Percentiles rank a stretch among this genome's conserved stretches.
Evolutionary conservation across 2,797 vertebrate genomes (phyloP).

Genomic region (Etheostoma nigrum): DNA sequence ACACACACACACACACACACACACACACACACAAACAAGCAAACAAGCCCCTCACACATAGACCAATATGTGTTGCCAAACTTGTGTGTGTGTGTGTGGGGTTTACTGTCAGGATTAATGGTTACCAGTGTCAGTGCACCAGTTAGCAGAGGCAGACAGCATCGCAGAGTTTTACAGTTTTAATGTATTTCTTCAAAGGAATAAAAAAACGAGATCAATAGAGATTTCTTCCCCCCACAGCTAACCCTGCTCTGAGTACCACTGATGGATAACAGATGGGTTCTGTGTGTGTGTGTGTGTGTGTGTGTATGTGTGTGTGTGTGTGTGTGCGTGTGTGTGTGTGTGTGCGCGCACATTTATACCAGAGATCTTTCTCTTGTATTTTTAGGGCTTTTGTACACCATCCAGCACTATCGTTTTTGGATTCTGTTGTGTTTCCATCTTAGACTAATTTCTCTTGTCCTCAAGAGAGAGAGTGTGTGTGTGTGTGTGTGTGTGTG

Average conservation of each 20-base stretch:
- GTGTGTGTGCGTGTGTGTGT: conserved; percentile 45
- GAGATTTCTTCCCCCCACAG: conserved; percentile 50
- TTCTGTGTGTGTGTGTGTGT: conserved; percentile 36
- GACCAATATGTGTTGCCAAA: neutral
- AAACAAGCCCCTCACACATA: neutral
- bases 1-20: neutral
- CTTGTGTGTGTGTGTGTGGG: neutral
- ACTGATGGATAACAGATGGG: conserved; percentile 80
- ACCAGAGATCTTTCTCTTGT: conserved; percentile 15
- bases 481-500: conserved; percentile 16
- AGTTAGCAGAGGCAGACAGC: conserved; percentile 43
- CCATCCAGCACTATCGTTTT: conserved; percentile 40
- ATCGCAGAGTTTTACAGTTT: conserved; percentile 52
- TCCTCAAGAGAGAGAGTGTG: conserved; percentile 32
- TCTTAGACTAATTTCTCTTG: conserved; percentile 46
- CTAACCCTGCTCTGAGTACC: conserved; percentile 57
- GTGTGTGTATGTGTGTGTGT: conserved; percentile 28
- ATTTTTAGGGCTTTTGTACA: conserved; percentile 13
- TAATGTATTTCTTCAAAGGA: conserved; percentile 56
- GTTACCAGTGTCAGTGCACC: conserved; percentile 43
- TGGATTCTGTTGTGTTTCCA: conserved; percentile 21
- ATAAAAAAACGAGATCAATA: conserved; percentile 74
- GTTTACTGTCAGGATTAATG: conserved; percentile 44
- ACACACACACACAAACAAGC: neutral
- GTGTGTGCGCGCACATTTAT: no score